Conservation (phyloP, 2,113 vertebrate genomes). For the Gobio gobio region DNA sequence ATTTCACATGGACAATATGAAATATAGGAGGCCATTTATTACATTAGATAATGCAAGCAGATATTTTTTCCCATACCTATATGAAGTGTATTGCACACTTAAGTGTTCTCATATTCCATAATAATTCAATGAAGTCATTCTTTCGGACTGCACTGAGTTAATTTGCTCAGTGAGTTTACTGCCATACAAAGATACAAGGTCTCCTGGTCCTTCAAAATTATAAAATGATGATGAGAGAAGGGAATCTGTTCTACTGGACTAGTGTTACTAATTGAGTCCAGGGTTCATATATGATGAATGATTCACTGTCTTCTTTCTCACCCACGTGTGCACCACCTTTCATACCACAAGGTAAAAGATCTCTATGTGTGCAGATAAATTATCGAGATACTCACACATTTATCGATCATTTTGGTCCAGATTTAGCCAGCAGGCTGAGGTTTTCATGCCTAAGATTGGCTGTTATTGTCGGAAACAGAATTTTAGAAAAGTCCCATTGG, state of each 20-base stretch:
- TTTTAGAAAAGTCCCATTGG: background rate
- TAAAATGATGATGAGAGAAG: constrained; percentile 15
- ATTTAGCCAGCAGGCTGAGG: background rate
- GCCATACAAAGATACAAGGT: background rate
- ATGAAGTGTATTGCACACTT: background rate
- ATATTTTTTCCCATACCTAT: too few species aligned
- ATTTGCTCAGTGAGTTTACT: constrained; percentile 1
- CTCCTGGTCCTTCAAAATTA: background rate
- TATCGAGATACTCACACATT: background rate
- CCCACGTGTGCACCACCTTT: background rate
- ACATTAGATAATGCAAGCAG: background rate
- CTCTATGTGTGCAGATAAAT: background rate
- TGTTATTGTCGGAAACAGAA: background rate
- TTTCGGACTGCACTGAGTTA: background rate
- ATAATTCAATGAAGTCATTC: background rate
- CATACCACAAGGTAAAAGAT: background rate
- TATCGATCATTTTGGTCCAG: background rate
- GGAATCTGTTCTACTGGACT: background rate
- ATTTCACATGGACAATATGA: background rate
- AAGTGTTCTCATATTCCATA: background rate
- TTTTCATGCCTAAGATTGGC: constrained; percentile 12
- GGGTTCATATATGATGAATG: constrained; percentile 26
- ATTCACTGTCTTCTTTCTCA: constrained; percentile 13
- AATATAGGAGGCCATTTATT: background rate
- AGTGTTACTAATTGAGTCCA: constrained; percentile 9